Conservation (phyloP, 1,140 invertebrate species). For the Mya arenaria region DNA sequence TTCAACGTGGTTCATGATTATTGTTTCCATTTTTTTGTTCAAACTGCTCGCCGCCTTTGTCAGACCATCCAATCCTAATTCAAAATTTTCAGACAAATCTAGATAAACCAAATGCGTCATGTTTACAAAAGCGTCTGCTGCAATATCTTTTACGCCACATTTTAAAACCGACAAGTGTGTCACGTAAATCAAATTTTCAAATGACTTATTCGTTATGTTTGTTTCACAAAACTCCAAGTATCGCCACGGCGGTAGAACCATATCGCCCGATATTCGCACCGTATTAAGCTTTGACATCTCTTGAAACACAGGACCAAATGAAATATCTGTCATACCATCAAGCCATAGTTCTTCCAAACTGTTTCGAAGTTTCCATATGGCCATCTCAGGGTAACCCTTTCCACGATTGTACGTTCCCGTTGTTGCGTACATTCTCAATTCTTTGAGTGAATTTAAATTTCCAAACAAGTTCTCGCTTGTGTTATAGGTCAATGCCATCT, state of each 20-base stretch:
- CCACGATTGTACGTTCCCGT: not conserved
- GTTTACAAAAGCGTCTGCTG: not conserved
- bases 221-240: not conserved
- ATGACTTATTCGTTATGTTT: not conserved
- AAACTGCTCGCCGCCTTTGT: not conserved
- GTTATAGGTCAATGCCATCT: conserved; percentile 3
- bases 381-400: conserved; percentile 11
- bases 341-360: conserved; percentile 24
- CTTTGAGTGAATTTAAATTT: not conserved
- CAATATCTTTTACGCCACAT: conserved; percentile 10
- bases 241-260: conserved; percentile 5
- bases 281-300: conserved; percentile 9
- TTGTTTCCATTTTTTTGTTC: not conserved
- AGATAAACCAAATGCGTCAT: conserved; percentile 13
- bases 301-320: not conserved
- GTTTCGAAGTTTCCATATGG: not conserved
- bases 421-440: conserved; percentile 37
- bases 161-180: conserved; percentile 9
- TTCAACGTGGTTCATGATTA: conserved; percentile 21
- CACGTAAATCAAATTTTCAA: conserved; percentile 5
- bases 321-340: conserved; percentile 10
- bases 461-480: not conserved
- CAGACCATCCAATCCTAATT: not conserved
- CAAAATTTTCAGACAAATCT: conserved; percentile 21
- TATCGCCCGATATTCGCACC: conserved; percentile 17